Conservation (phyloP, 2,797 vertebrate species). For the Bradypodion ventrale region DNA sequence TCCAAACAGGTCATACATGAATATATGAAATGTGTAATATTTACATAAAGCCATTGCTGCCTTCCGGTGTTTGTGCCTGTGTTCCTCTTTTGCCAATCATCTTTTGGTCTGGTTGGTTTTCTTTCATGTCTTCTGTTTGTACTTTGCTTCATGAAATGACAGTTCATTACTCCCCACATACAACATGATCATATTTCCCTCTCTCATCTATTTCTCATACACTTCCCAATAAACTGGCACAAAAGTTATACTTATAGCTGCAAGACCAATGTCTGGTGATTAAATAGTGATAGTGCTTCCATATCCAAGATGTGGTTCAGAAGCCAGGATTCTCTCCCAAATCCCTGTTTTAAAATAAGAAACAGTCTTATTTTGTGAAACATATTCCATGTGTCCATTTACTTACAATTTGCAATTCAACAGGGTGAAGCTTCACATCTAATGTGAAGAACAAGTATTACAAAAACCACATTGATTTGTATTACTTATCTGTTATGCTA, state of each 20-base stretch:
- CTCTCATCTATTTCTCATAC: neutral
- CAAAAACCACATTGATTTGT: too few species aligned
- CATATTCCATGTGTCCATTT: too few species aligned
- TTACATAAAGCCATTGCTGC: neutral
- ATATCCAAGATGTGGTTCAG: neutral
- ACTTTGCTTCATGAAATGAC: neutral
- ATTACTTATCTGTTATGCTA: too few species aligned
- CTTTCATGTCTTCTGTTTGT: neutral
- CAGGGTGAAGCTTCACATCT: too few species aligned
- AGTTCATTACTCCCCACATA: neutral
- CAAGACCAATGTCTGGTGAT: neutral
- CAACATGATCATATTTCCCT: neutral
- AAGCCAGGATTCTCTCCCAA: neutral
- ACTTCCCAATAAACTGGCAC: neutral
- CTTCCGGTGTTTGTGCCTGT: too few species aligned
- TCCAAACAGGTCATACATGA: neutral
- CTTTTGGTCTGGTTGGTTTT: neutral
- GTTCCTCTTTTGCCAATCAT: too few species aligned
- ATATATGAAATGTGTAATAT: neutral
- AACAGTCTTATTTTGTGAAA: too few species aligned
- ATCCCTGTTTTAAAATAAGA: neutral
- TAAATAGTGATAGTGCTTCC: too few species aligned
- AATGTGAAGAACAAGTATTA: too few species aligned
- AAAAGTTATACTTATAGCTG: neutral
- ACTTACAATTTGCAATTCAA: too few species aligned